These are phyloP conservation scores for Helicoverpa assulta DNA, from an alignment of 2,888 invertebrate species.

Conservation along the genomic window DNA sequence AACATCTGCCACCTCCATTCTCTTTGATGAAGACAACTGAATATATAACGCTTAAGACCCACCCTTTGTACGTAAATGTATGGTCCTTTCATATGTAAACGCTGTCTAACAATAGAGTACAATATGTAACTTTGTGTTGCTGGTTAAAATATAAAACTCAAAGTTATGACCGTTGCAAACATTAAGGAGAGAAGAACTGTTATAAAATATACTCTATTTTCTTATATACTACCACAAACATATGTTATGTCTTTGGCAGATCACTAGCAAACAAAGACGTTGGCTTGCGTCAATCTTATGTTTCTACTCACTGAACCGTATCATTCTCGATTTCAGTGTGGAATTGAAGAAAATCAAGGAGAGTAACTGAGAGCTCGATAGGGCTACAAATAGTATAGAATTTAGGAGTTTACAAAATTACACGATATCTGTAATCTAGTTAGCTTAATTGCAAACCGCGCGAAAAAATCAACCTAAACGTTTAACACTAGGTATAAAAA, in stretches of 20 bases:
- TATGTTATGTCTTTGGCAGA: background rate
- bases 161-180: background rate
- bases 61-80: background rate
- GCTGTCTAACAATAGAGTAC: background rate
- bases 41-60: conserved; percentile 9
- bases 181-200: conserved; percentile 11
- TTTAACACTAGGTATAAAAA: background rate
- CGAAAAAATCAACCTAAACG: background rate
- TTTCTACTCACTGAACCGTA: background rate
- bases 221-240: background rate
- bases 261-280: background rate
- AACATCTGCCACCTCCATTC: conserved; percentile 35
- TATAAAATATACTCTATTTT: conserved; percentile 22
- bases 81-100: conserved; percentile 10
- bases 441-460: too few species aligned
- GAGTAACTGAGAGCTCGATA: too few species aligned
- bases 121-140: conserved; percentile 16
- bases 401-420: too few species aligned
- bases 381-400: too few species aligned
- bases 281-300: background rate
- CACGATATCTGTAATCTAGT: too few species aligned
- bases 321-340: background rate
- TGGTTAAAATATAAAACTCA: background rate
- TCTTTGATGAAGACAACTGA: conserved; percentile 33
- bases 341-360: background rate